Conservation (phyloP, 1,140 invertebrate genomes). For the Atta colombica region DNA sequence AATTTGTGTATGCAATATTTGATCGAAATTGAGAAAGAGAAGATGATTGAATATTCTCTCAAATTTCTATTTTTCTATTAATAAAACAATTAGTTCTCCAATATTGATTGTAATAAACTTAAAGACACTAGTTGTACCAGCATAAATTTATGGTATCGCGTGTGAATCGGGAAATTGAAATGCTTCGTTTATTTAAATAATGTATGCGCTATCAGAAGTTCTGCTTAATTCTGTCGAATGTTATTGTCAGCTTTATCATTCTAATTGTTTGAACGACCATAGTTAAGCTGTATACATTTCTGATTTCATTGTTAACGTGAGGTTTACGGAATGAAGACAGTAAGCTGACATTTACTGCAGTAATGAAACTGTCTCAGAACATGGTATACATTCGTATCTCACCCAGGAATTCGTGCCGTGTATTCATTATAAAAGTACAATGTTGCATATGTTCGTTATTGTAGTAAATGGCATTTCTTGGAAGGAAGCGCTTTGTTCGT, state of each 20-base stretch:
- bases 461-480: constrained; percentile 50
- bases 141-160: background rate
- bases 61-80: background rate
- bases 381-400: constrained; percentile 29
- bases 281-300: constrained; percentile 30
- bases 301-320: constrained; percentile 45
- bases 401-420: constrained; percentile 27
- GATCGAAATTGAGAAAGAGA: background rate
- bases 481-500: constrained; percentile 47
- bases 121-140: background rate
- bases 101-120: background rate
- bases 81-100: background rate
- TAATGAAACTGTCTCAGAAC: constrained; percentile 48
- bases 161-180: background rate
- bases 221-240: constrained; percentile 5
- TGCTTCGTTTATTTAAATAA: constrained; percentile 6
- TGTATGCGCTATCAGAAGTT: background rate
- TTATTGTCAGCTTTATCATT: background rate
- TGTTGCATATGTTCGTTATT: constrained; percentile 33
- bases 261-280: constrained; percentile 26
- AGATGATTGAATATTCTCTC: background rate
- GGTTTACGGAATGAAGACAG: constrained; percentile 47
- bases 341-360: constrained; percentile 54
- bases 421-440: constrained; percentile 42
- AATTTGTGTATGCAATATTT: background rate